Base-by-base conservation (phyloP, 2,888 invertebrate species). In the Acanthopleura granulata region DNA sequence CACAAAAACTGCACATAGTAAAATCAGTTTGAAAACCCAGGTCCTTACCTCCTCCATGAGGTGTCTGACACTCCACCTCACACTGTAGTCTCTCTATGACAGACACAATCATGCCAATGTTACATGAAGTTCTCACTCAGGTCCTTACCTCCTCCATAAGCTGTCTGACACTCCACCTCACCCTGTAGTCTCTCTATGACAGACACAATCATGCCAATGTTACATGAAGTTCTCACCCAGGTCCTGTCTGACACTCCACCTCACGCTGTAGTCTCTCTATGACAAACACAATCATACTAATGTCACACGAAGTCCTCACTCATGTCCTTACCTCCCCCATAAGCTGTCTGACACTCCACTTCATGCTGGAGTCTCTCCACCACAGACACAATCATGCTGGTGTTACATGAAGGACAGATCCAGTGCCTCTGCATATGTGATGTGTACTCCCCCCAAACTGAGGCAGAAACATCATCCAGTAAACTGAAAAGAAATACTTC, bases 201-300 rank as follows among this genome's bases (percentile, higher is more conserved):
- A 40, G 3, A 40, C 40, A 40, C 40, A 40, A 40, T 40, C 40
- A 40, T 40, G 40, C 40, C 9, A 9, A 40, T 40, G 40, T 40
- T 40, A 40, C 40, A 40, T 40, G 40, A 40, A 40, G 40, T 40
- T 40, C 40, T 40, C 3, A 40, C 4, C 9, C 9, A 66, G 66
- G 16, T 66, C 15, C 49, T 29, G 49, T 27, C 22, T 18, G 71
- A 79, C 93, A 94, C 49, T 92, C 92, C 1, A 91, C 91, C 83
- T 93, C 93, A 89, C 97, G 97, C 83, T 94, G 93, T 69, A 97
- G 88, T 84, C 94, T 93, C 84, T 95, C 94, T 73, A 96, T 91
- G 3, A 94, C 93, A 18, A 93, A 93, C 6, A 94, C 91, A 82
- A 93, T 92, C 78, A 94, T 91, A n/a, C 92, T 90, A 25, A 93